These are phyloP conservation scores for Rhagoletis zephyria DNA, from an alignment of 1,140 invertebrate genomes.

Conservation along the genomic window DNA sequence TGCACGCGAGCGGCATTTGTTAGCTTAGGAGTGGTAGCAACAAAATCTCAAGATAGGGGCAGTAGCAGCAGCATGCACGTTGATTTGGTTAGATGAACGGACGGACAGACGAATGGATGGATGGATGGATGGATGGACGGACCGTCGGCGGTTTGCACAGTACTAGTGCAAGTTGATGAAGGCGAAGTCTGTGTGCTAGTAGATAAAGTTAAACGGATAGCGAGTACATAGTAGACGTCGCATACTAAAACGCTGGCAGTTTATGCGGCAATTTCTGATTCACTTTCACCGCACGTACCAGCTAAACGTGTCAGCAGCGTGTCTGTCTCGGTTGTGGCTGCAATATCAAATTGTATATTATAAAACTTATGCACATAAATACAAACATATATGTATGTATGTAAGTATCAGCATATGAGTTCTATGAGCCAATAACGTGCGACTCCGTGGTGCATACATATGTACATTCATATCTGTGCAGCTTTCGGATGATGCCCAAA, in stretches of 20 bases:
- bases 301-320: slow-evolving; percentile 46
- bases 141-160: neutral
- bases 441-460: neutral
- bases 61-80: neutral
- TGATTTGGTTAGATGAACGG: neutral
- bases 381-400: neutral
- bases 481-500: slow-evolving; percentile 35
- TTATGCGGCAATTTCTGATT: slow-evolving; percentile 53
- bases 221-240: neutral
- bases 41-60: neutral
- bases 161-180: too few relatives aligned
- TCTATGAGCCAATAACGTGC: neutral
- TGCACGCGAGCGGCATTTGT: neutral
- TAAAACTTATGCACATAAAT: neutral
- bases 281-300: slow-evolving; percentile 57
- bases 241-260: slow-evolving; percentile 4
- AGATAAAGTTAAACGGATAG: neutral
- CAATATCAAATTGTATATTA: slow-evolving; percentile 44
- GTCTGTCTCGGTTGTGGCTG: slow-evolving; percentile 34
- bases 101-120: neutral
- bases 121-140: neutral
- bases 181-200: neutral
- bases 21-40: neutral
- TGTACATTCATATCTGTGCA: neutral
- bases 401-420: neutral